These are phyloP conservation scores for Xestia rhomboidea DNA, from an alignment of 2,888 invertebrate species.

Conservation along the genomic window DNA sequence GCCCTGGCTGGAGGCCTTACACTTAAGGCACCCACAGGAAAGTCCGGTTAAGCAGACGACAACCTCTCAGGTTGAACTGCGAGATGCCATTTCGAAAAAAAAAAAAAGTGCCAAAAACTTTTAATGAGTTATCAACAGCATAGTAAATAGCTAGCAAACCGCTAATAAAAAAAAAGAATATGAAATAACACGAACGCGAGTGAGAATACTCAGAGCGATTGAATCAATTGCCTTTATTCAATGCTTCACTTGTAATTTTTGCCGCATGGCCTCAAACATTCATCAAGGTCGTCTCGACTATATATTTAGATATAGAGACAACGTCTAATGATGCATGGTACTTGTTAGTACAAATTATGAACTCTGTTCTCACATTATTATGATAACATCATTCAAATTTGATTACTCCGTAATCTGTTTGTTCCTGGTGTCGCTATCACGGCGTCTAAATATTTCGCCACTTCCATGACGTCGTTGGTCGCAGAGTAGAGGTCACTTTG, in stretches of 20 bases:
- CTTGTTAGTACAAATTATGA: constrained; percentile 30
- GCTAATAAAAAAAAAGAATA: constrained; percentile 13
- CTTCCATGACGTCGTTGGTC: neutral
- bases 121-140: constrained; percentile 10
- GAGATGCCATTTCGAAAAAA: no score
- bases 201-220: constrained; percentile 35
- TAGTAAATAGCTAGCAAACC: constrained; percentile 19
- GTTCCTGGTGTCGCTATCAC: neutral
- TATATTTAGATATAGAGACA: constrained; percentile 56
- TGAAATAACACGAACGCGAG: constrained; percentile 11
- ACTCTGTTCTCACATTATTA: constrained; percentile 2
- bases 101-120: no score
- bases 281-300: constrained; percentile 65
- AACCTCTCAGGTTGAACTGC: no score
- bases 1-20: no score
- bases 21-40: no score
- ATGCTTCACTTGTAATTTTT: constrained; percentile 56
- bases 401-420: constrained; percentile 1
- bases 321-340: constrained; percentile 42
- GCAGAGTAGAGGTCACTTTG: neutral
- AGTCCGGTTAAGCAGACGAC: no score
- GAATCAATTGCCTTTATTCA: constrained; percentile 44
- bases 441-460: neutral
- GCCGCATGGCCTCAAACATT: constrained; percentile 53
- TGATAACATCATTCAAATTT: constrained; percentile 9